Evolutionary conservation across 2,888 invertebrate species (phyloP).

Genomic region (Nebria brevicollis): DNA sequence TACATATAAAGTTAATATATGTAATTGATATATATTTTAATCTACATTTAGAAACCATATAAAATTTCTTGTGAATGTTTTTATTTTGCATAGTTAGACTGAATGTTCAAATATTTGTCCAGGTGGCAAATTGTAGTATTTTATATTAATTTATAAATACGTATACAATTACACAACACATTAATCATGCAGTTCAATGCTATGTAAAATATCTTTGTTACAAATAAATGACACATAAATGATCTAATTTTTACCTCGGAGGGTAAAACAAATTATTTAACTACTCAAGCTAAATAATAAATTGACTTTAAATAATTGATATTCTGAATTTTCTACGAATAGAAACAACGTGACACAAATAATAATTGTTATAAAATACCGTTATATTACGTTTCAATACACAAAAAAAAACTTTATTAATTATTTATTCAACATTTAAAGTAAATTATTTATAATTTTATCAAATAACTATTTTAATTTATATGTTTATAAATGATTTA

Average conservation of each 20-base stretch:
- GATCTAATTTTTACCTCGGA: no score
- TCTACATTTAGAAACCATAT: background rate
- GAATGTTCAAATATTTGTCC: background rate
- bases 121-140: background rate
- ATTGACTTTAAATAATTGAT: background rate
- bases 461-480: no score
- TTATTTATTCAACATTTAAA: no score
- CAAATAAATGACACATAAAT: no score
- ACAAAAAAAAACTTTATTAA: no score
- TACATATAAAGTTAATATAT: background rate
- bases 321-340: background rate
- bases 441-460: no score
- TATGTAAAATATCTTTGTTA: no score
- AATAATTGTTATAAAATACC: background rate
- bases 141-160: background rate
- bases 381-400: background rate
- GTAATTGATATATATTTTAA: background rate
- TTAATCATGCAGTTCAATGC: no score
- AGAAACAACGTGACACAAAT: background rate
- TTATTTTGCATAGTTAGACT: background rate
- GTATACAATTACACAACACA: background rate
- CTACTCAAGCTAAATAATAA: background rate
- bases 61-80: background rate
- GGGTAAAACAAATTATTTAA: background rate
- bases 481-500: no score